Conservation (phyloP, 2,797 vertebrate genomes). For the Xenops minutus region DNA sequence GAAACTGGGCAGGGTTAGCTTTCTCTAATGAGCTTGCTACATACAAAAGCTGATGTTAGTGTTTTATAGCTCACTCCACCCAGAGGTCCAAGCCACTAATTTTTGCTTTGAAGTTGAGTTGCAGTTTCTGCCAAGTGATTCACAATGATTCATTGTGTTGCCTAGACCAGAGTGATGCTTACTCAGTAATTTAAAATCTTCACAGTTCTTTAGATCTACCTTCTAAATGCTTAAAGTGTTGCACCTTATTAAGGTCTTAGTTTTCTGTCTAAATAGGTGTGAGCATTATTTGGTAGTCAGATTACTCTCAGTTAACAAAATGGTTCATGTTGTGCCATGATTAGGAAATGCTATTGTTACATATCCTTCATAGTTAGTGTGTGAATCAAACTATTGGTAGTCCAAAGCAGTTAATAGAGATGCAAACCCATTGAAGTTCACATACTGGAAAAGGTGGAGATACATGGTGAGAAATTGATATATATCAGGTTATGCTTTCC, state of each 20-base stretch:
- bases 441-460: background rate
- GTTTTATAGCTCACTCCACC: conserved; percentile 57
- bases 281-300: conserved; percentile 4
- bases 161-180: conserved; percentile 40
- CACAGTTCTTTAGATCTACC: conserved; percentile 41
- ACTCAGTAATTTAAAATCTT: conserved; percentile 61
- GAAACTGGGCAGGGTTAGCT: conserved; percentile 8
- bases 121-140: conserved; percentile 64
- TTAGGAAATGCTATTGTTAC: conserved; percentile 35
- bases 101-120: conserved; percentile 72
- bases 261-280: conserved; percentile 55
- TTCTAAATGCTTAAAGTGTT: conserved; percentile 56
- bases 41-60: conserved; percentile 57
- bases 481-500: background rate
- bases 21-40: conserved; percentile 24
- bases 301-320: conserved; percentile 56
- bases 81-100: conserved; percentile 35
- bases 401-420: background rate
- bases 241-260: conserved; percentile 13
- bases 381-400: conserved; percentile 28
- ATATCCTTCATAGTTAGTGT: conserved; percentile 6
- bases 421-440: background rate
- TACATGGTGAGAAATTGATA: background rate
- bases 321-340: conserved; percentile 52
- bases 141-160: conserved; percentile 64